Evolutionary conservation across 2,113 vertebrate genomes (phyloP), one percentile per base, ranked within the genome.

Genomic region (Sclerurus mexicanus): DNA sequence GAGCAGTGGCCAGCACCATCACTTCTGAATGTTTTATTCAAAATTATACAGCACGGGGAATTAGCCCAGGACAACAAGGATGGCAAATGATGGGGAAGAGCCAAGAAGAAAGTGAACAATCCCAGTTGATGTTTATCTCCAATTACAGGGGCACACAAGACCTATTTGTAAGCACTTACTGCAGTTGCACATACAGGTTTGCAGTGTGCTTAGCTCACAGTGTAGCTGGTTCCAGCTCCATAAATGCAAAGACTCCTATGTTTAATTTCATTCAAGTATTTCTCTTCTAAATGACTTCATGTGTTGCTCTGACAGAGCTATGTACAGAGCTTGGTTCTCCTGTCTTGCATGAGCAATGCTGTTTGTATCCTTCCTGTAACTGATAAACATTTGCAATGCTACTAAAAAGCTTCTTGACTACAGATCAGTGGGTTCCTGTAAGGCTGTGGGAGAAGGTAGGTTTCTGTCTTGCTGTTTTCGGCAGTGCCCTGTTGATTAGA

Each of bases 251-350:
- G 62, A 9, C 9, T 63, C 14, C 27, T 11, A 3, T 10, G 16
- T 47, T 87, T 46, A 50, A 19, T 14, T 62, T 6, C 33, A 69
- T 33, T 64, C 20, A 44, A 44, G 27, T 42, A 13, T 49, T 87
- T 79, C 31, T 60, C 14, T 71, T 87, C 40, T 42, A 20, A 52
- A 31, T 3, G 10, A 37, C 69, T 85, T 55, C 13, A 22, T 27
- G 42, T 24, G 46, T 68, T 76, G 56, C 28, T 81, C 50, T 85
- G n/a, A 25, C 68, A 52, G 47, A 66, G n/a, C 63, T 64, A 2
- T 2, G 28, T 20, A 5, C 13, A 33, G 27, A 55, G 44, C 7
- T 75, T 0, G 0, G 35, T 4, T 68, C 69, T 68, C 30, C 56
- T 4, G 6, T 16, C 33, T 49, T 40, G 37, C 27, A 35, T 44